phyloP scores from a whole-genome alignment of 2,888 invertebrate species.

The Scaptodrosophila latifasciaeformis region DNA sequence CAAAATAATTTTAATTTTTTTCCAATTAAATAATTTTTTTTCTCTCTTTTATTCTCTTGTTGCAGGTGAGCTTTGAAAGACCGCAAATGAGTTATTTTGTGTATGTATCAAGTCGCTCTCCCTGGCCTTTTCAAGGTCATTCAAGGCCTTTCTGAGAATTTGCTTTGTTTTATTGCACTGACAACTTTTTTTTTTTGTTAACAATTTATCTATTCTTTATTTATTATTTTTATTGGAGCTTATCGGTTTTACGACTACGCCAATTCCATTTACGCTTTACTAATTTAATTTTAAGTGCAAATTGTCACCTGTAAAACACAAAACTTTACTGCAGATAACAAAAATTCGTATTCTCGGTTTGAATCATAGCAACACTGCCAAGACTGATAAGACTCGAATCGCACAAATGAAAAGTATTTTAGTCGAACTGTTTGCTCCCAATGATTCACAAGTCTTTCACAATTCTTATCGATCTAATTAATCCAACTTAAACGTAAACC shows the following conservation, averaged over 20 bases:
- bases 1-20: too few species aligned
- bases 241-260: slow-evolving; percentile 23
- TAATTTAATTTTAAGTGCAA: slow-evolving; percentile 43
- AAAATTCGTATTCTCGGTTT: too few species aligned
- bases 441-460: too few species aligned
- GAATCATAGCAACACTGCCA: too few species aligned
- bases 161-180: slow-evolving; percentile 19
- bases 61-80: background rate
- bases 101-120: too few species aligned
- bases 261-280: slow-evolving; percentile 21
- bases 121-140: slow-evolving; percentile 34
- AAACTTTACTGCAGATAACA: too few species aligned
- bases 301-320: too few species aligned
- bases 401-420: too few species aligned
- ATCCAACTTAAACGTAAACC: too few species aligned
- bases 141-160: slow-evolving; percentile 39
- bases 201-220: background rate
- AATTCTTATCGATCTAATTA: too few species aligned
- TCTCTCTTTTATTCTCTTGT: background rate
- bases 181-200: background rate
- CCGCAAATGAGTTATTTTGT: background rate
- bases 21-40: background rate
- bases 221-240: background rate
- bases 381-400: too few species aligned
- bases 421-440: too few species aligned